Conservation (phyloP, 2,113 vertebrate species). For the Ictalurus furcatus region DNA sequence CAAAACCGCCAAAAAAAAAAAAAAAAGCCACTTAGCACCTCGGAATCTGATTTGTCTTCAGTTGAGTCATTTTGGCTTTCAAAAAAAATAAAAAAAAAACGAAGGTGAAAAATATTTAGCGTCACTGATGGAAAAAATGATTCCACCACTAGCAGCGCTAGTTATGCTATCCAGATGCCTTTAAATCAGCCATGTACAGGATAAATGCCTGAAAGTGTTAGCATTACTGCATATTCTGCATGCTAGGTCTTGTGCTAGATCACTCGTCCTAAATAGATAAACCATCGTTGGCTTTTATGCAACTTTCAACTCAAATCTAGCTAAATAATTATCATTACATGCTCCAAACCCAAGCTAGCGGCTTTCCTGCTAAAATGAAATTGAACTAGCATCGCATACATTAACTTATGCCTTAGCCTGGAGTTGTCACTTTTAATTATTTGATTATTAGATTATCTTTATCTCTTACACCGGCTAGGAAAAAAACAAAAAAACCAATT, state of each 20-base stretch:
- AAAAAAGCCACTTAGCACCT: background rate
- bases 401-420: background rate
- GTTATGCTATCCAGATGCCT: background rate
- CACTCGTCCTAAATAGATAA: no score
- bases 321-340: background rate
- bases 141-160: background rate
- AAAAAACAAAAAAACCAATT: no score
- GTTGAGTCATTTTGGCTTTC: no score
- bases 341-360: background rate
- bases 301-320: background rate
- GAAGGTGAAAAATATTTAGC: background rate
- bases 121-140: background rate
- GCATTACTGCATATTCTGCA: no score
- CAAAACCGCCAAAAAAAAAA: background rate
- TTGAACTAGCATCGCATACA: background rate
- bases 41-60: background rate
- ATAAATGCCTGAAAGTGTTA: no score
- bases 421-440: background rate
- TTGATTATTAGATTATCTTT: background rate
- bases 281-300: background rate
- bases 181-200: no score
- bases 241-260: background rate
- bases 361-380: background rate
- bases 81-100: background rate
- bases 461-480: no score